Base-by-base conservation (phyloP, 1,140 invertebrate species). In the Chelonus insularis region DNA sequence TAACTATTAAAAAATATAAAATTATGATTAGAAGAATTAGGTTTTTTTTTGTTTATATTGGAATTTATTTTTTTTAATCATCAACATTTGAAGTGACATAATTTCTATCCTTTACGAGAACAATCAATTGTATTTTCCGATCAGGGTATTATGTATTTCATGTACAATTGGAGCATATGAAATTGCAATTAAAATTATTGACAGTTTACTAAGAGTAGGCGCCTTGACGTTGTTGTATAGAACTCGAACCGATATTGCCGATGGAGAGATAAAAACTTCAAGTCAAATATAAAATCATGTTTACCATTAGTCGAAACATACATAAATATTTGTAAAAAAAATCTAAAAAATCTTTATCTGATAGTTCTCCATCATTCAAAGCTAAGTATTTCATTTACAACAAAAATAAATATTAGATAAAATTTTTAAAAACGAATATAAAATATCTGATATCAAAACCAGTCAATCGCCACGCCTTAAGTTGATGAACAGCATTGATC, bases 151-250 rank as follows among this genome's bases (percentile, higher is more conserved):
- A n/a, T n/a, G n/a, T 48, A 25, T 50, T 48, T 50, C 21, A 37
- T 48, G 12, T 48, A 18, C 6, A 20, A 50, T 20, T 50, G 3
- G 11, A 50, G 14, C 23, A 50, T 8, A 50, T 50, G 11, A 21
- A 50, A n/a, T 47, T n/a, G 34, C 45, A 29, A 50, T 36, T 36
- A 18, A 58, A 48, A 48, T 45, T 32, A 58, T 48, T 58, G 57
- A 58, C 69, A 70, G 66, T 48, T 62, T 56, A 61, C 41, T 58
- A 62, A 41, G 45, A 61, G 68, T 72, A 65, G 69, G 68, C 61
- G 64, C 62, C 57, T 39, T 57, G 59, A 56, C 57, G 62, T 71
- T n/a, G n/a, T n/a, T n/a, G n/a, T 63, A 61, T 50, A 34, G 52
- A 65, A 45, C 60, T 57, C 18, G 9, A 5, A 34, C 43, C 55